These are phyloP conservation scores for Procavia capensis DNA, from an alignment of 2,113 vertebrate species.

Conservation along the genomic window DNA sequence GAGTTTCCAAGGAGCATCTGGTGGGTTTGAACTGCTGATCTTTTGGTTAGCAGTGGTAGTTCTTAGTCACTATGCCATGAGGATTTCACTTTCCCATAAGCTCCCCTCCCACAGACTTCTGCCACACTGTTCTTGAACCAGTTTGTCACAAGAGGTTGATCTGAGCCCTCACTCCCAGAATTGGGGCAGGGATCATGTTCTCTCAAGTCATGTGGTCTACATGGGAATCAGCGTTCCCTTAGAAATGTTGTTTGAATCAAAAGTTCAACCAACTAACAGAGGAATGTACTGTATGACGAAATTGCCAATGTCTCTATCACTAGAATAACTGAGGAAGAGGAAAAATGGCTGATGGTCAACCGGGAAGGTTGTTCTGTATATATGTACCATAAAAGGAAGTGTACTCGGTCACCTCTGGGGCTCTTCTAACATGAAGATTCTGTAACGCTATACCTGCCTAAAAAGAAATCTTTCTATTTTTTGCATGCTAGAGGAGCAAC, in stretches of 20 bases:
- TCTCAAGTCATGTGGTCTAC: not conserved
- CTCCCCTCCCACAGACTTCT: not conserved
- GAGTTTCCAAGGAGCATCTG: no score
- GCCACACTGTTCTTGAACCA: not conserved
- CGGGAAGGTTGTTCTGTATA: no score
- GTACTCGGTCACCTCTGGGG: not conserved
- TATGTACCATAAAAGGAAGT: not conserved
- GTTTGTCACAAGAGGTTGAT: not conserved
- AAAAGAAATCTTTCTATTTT: not conserved
- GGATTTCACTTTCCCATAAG: no score
- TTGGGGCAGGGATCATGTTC: not conserved
- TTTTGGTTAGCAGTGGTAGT: no score
- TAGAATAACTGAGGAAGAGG: not conserved
- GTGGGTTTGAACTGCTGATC: no score
- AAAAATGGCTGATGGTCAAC: not conserved
- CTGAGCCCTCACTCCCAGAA: not conserved
- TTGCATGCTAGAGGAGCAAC: no score
- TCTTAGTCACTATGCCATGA: no score
- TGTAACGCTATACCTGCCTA: no score
- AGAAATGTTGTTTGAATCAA: not conserved
- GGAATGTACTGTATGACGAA: accelerated
- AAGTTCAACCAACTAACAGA: not conserved
- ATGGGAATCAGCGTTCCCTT: not conserved
- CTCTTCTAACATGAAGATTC: not conserved
- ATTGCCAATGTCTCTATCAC: no score